These are phyloP conservation scores for Unio pictorum DNA, from an alignment of 2,888 invertebrate genomes.

Conservation along the genomic window DNA sequence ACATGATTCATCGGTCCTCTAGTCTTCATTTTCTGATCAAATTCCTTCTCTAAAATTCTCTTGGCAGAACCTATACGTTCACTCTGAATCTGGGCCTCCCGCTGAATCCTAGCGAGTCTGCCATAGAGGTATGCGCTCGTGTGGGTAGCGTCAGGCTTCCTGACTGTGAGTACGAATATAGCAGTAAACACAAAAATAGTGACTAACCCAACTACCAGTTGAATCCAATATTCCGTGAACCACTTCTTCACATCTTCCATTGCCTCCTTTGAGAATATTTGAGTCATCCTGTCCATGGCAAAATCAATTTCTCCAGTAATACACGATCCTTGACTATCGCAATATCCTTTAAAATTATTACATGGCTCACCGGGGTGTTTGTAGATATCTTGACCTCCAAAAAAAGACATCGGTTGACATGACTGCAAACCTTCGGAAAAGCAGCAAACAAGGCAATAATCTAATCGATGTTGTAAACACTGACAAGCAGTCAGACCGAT, in stretches of 20 bases:
- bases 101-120: slow-evolving; percentile 33
- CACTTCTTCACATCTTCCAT: slow-evolving; percentile 28
- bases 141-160: slow-evolving; percentile 27
- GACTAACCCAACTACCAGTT: slow-evolving; percentile 24
- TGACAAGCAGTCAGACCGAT: slow-evolving; percentile 35
- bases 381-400: slow-evolving; percentile 2
- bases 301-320: slow-evolving; percentile 23
- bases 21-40: slow-evolving; percentile 10
- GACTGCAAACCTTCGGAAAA: slow-evolving; percentile 19
- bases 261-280: slow-evolving; percentile 25
- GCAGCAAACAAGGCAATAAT: slow-evolving; percentile 49
- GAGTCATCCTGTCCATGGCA: slow-evolving; percentile 23
- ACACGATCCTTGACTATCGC: slow-evolving; percentile 29
- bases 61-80: slow-evolving; percentile 19
- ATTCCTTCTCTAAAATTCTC: slow-evolving; percentile 20
- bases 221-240: slow-evolving; percentile 46
- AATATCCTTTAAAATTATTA: slow-evolving; percentile 33
- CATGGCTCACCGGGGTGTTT: slow-evolving; percentile 38
- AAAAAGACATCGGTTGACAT: slow-evolving; percentile 12
- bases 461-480: slow-evolving; percentile 14
- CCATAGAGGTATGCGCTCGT: slow-evolving; percentile 42
- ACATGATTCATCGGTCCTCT: slow-evolving; percentile 17
- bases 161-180: slow-evolving; percentile 36
- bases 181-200: slow-evolving; percentile 16
- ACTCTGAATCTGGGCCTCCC: slow-evolving; percentile 39